Conservation (phyloP, 1,140 invertebrate species). For the Philopotamus ludificatus region DNA sequence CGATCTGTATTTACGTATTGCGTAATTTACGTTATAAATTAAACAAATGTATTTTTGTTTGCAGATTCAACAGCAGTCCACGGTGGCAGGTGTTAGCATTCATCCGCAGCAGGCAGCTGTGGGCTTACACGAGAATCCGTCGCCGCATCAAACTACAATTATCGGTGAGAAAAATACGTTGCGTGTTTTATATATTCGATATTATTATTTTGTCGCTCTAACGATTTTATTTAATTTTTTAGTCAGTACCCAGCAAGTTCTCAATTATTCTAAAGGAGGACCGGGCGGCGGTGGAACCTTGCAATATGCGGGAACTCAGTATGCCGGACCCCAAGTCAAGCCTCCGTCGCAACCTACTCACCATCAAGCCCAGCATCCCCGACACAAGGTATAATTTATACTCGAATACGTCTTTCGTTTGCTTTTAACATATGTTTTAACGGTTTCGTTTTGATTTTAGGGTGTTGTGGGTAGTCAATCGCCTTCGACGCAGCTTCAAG, state of each 20-base stretch:
- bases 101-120: conserved; percentile 28
- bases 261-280: conserved; percentile 37
- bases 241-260: conserved; percentile 40
- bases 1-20: neutral
- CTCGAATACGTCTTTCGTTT: neutral
- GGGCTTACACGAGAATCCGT: conserved; percentile 26
- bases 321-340: conserved; percentile 17
- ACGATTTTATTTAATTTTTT: neutral
- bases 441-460: too few species aligned
- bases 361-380: conserved; percentile 3
- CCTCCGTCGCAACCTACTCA: conserved; percentile 24
- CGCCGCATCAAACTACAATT: conserved; percentile 34
- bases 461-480: conserved; percentile 29
- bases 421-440: neutral
- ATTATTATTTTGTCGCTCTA: neutral
- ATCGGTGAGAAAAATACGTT: conserved; percentile 29
- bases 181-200: neutral
- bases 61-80: conserved; percentile 30
- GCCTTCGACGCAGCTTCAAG: conserved; percentile 19
- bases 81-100: conserved; percentile 13
- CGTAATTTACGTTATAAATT: neutral
- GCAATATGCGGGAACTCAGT: conserved; percentile 24
- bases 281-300: conserved; percentile 9
- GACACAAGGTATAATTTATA: conserved; percentile 29
- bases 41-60: neutral